phyloP scores from a whole-genome alignment of 2,888 invertebrate genomes.

The Torymus tubicola region DNA sequence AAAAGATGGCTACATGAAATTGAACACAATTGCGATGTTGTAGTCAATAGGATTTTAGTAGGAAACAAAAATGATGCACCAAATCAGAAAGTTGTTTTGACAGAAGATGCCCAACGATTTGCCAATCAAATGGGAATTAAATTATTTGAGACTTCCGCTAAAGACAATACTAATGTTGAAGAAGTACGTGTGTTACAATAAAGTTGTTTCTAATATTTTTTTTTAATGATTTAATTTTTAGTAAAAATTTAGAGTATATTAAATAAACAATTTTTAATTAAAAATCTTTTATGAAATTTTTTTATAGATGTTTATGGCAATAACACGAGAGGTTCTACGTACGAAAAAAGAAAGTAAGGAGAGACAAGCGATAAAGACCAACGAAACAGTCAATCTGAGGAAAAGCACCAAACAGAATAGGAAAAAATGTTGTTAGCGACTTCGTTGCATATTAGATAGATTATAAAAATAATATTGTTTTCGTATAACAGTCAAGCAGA shows the following conservation, averaged over 20 bases:
- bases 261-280: too few relatives aligned
- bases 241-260: too few relatives aligned
- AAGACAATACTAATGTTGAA: conserved; percentile 99
- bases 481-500: conserved; percentile 64
- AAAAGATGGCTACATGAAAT: conserved; percentile 99
- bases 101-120: conserved; percentile 97
- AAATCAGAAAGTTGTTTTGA: conserved; percentile 95
- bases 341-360: conserved; percentile 90
- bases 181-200: conserved; percentile 84
- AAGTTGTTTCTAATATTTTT: too few relatives aligned
- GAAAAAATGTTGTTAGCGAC: conserved; percentile 75
- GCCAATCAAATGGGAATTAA: conserved; percentile 98
- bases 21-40: conserved; percentile 99
- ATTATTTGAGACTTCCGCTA: conserved; percentile 98
- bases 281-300: neutral
- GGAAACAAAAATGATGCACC: conserved; percentile 98
- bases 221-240: too few relatives aligned
- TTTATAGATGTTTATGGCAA: conserved; percentile 84
- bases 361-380: conserved; percentile 82
- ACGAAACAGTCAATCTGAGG: conserved; percentile 85
- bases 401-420: conserved; percentile 81
- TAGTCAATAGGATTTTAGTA: conserved; percentile 98
- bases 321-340: conserved; percentile 88
- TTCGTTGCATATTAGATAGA: conserved; percentile 60
- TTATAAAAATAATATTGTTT: conserved; percentile 64